Evolutionary conservation across 2,797 vertebrate genomes (phyloP), one percentile per base, ranked within the genome.

Genomic region (Eleutherodactylus coqui): DNA sequence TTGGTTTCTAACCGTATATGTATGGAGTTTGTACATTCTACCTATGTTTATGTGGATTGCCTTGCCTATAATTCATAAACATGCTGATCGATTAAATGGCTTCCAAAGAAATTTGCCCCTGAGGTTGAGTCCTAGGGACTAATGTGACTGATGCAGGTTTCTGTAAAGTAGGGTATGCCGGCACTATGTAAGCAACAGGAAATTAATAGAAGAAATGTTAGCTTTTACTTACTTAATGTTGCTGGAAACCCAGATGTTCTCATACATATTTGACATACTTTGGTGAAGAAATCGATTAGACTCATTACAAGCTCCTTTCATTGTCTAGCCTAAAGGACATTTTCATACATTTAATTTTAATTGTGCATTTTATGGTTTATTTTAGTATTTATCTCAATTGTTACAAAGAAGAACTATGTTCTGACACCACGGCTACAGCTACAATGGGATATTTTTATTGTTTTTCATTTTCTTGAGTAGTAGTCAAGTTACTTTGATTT

Each of bases 371-470:
- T 77, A 53, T 9, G 21, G 29, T 21, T 10, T 53, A 24, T 55
- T 53, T 77, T 77, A 53, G 24, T 77, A 77, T 53, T 75, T 76
- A 34, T 76, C 75, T 76, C 29, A 76, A 34, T 76, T 27, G 47
- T 53, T 36, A 77, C 32, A 29, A 32, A 19, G 17, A 14, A 53
- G 29, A 53, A 34, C 19, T 32, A 21, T 36, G 9, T 21, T 77
- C 45, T 27, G 13, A 49, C 27, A 27, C 7, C 34, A 76, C 29
- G 21, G 29, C 7, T 51, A 76, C 29, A 34, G 29, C 27, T 76
- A 21, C 73, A 32, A 38, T 38, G 21, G 58, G 34, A 55, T 58
- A 10, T 38, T 77, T 29, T 53, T 8, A 53, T 76, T 76, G 36
- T 21, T 34, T 76, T 75, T 14, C 45, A 75, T 49, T 3, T 10